Conservation (phyloP, 2,888 invertebrate genomes). For the Thalpophila matura region DNA sequence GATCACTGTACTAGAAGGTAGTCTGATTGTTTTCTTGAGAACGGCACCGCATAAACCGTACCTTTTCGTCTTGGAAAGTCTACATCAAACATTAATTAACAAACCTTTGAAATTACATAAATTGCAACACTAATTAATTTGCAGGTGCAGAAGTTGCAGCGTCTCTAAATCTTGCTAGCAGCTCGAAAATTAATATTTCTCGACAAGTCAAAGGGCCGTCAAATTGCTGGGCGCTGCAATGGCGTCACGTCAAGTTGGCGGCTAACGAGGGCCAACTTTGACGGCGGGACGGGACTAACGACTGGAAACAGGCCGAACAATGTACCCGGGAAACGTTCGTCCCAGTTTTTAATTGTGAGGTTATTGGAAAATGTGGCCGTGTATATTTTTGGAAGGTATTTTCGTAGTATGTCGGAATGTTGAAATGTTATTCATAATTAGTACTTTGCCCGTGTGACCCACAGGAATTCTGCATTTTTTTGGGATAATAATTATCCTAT, state of each 20-base stretch:
- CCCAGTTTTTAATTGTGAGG: constrained; percentile 4
- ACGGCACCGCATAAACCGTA: too few species aligned
- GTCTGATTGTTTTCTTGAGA: too few species aligned
- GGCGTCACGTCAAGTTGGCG: constrained; percentile 31
- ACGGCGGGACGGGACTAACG: constrained; percentile 30
- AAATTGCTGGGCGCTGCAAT: constrained; percentile 34
- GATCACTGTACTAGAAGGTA: too few species aligned
- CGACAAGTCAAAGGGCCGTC: constrained; percentile 21
- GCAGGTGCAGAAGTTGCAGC: background rate
- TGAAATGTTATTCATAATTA: too few species aligned
- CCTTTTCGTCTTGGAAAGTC: too few species aligned
- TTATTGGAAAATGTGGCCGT: constrained; percentile 10
- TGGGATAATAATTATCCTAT: too few species aligned
- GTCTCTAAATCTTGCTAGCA: constrained; percentile 2
- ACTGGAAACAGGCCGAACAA: constrained; percentile 37
- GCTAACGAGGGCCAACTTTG: constrained; percentile 50
- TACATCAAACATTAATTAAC: too few species aligned
- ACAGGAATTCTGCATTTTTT: too few species aligned
- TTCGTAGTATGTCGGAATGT: too few species aligned
- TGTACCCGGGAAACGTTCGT: constrained; percentile 25
- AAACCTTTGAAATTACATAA: too few species aligned
- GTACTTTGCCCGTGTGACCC: too few species aligned
- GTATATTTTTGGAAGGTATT: background rate
- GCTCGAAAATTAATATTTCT: constrained; percentile 24
- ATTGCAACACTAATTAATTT: constrained; percentile 3